Evolutionary conservation across 2,888 invertebrate species (phyloP).

Genomic region (Sesia bembeciformis): DNA sequence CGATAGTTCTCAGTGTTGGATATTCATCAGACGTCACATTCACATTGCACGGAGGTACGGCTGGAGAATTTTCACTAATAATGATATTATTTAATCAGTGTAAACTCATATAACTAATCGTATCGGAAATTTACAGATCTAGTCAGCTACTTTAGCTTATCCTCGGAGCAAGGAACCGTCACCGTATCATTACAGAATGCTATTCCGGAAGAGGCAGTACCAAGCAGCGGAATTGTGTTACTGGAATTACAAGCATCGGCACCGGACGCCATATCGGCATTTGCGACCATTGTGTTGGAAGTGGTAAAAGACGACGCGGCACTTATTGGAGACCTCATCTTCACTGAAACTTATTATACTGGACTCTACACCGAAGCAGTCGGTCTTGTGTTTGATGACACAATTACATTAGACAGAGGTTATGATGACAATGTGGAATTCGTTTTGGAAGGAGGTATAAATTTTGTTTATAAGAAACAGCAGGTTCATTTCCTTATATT

Average conservation of each 20-base stretch:
- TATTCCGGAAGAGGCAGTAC: conserved; percentile 21
- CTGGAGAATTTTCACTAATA: too few species aligned
- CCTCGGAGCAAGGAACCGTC: conserved; percentile 7
- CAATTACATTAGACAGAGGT: conserved; percentile 18
- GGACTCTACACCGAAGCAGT: conserved; percentile 13
- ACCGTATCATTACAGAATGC: conserved; percentile 7
- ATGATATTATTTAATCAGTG: too few species aligned
- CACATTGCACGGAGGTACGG: neutral
- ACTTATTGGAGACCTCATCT: conserved; percentile 7
- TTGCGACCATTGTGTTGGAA: conserved; percentile 23
- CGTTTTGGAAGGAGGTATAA: conserved; percentile 23
- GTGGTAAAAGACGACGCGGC: conserved; percentile 1
- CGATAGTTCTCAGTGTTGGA: neutral
- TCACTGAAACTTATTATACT: conserved; percentile 19
- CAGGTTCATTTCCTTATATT: neutral
- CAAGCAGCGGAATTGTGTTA: conserved; percentile 17
- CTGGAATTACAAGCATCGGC: conserved; percentile 22
- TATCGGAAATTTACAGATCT: neutral
- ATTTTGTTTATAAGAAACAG: conserved; percentile 1
- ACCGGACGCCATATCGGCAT: conserved; percentile 15
- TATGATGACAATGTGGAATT: conserved; percentile 19
- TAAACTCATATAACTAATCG: too few species aligned
- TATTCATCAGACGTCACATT: neutral
- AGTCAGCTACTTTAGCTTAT: neutral
- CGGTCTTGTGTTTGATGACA: conserved; percentile 15